Evolutionary conservation across 2,888 invertebrate genomes (phyloP).

Genomic region (Aromia moschata): DNA sequence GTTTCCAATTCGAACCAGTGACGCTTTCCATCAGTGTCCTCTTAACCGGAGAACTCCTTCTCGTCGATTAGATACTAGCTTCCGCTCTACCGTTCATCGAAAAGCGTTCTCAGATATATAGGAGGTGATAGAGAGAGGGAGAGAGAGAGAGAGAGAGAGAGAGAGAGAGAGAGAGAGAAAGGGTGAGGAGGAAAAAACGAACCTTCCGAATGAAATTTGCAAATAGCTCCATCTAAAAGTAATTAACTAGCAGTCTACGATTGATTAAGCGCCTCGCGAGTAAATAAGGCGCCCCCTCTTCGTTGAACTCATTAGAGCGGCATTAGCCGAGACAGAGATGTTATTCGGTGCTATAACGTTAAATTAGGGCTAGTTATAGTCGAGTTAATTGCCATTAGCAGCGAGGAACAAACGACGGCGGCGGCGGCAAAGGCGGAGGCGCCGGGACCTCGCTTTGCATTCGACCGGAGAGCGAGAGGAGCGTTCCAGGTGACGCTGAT

Average conservation of each 20-base stretch:
- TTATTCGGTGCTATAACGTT: constrained; percentile 41
- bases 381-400: constrained; percentile 48
- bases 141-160: background rate
- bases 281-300: constrained; percentile 33
- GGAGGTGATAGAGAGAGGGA: background rate
- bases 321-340: constrained; percentile 40
- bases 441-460: constrained; percentile 34
- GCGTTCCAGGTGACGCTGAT: constrained; percentile 39
- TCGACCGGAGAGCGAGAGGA: constrained; percentile 40
- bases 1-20: too few species aligned
- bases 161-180: background rate
- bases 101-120: too few species aligned
- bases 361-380: constrained; percentile 49
- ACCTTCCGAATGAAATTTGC: constrained; percentile 20
- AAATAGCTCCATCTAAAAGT: constrained; percentile 29
- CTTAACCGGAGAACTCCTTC: too few species aligned
- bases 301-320: constrained; percentile 36
- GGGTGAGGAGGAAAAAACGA: constrained; percentile 4
- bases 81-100: too few species aligned
- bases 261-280: constrained; percentile 30
- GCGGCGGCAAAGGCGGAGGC: too few species aligned
- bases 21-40: too few species aligned
- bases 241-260: constrained; percentile 28
- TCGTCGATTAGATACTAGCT: too few species aligned
- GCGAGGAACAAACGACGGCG: constrained; percentile 21